phyloP scores from a whole-genome alignment of 2,797 vertebrate genomes.

The Remorina albescens region DNA sequence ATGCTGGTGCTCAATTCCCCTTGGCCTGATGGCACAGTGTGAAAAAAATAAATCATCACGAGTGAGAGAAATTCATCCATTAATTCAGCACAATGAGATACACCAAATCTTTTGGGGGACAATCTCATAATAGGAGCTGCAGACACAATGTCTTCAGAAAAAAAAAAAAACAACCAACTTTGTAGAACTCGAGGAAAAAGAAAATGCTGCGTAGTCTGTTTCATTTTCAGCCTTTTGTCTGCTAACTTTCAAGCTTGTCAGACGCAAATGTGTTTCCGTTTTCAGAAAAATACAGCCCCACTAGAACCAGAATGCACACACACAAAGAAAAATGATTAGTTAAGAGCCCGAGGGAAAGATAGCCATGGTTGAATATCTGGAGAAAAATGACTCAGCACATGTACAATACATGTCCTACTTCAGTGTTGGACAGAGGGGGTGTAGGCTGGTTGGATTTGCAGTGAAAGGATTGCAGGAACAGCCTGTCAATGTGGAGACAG shows the following conservation, averaged over 20 bases:
- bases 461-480: too few species aligned
- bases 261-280: conserved; percentile 10
- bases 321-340: too few species aligned
- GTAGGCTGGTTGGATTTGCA: too few species aligned
- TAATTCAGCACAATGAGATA: conserved; percentile 18
- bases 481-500: too few species aligned
- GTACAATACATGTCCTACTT: too few species aligned
- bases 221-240: conserved; percentile 44
- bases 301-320: conserved; percentile 3
- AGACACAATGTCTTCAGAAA: conserved; percentile 4
- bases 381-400: too few species aligned
- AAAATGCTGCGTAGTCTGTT: conserved; percentile 21
- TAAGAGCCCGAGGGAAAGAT: too few species aligned
- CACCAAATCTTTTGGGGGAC: conserved; percentile 27
- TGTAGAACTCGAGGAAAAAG: conserved; percentile 10
- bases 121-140: conserved; percentile 24
- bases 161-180: conserved; percentile 13
- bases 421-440: too few species aligned
- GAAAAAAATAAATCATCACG: conserved; percentile 52
- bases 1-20: conserved; percentile 3
- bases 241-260: conserved; percentile 24
- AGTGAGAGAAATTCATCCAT: conserved; percentile 1
- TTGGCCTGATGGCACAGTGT: conserved; percentile 19
- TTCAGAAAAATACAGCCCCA: not conserved
- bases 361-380: too few species aligned